A percentile compares a stretch with the other conserved stretches of the same genome.
phyloP scores from a whole-genome alignment of 2,888 invertebrate genomes.

The Amphipoea lucens region DNA sequence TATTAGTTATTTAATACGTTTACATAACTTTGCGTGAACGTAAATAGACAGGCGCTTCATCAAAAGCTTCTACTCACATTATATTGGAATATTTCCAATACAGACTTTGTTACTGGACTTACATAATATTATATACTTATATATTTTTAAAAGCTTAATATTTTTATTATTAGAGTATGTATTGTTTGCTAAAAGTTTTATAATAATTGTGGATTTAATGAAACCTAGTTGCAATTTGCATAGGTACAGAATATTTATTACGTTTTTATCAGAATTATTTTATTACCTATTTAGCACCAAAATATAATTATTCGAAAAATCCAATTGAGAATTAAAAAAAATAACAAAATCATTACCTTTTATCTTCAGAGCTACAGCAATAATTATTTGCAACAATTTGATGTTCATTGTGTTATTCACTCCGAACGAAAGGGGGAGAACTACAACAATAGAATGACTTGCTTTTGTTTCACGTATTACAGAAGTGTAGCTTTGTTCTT shows the following conservation, averaged over 20 bases:
- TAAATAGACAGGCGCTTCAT: slow-evolving; percentile 5
- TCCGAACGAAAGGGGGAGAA: slow-evolving; percentile 41
- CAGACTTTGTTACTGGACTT: not conserved
- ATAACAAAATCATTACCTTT: slow-evolving; percentile 53
- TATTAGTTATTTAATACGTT: slow-evolving; percentile 33
- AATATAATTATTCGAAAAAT: not conserved
- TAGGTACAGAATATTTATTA: not conserved
- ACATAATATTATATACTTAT: no score
- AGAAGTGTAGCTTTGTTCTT: slow-evolving; percentile 36
- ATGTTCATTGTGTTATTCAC: slow-evolving; percentile 54
- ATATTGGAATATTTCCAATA: slow-evolving; percentile 11
- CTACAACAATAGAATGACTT: slow-evolving; percentile 57
- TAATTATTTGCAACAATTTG: slow-evolving; percentile 56
- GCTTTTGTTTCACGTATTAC: slow-evolving; percentile 61
- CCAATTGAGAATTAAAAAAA: not conserved
- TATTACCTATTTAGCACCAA: not conserved
- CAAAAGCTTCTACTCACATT: slow-evolving; percentile 18
- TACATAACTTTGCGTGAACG: slow-evolving; percentile 10
- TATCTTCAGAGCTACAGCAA: slow-evolving; percentile 46
- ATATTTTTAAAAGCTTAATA: not conserved
- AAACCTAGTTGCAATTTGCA: not conserved
- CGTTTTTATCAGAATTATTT: not conserved
- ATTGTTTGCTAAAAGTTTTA: not conserved
- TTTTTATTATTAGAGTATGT: not conserved
- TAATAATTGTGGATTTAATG: not conserved